Evolutionary conservation across 2,888 invertebrate genomes (phyloP).

Genomic region (Morpho helenor): DNA sequence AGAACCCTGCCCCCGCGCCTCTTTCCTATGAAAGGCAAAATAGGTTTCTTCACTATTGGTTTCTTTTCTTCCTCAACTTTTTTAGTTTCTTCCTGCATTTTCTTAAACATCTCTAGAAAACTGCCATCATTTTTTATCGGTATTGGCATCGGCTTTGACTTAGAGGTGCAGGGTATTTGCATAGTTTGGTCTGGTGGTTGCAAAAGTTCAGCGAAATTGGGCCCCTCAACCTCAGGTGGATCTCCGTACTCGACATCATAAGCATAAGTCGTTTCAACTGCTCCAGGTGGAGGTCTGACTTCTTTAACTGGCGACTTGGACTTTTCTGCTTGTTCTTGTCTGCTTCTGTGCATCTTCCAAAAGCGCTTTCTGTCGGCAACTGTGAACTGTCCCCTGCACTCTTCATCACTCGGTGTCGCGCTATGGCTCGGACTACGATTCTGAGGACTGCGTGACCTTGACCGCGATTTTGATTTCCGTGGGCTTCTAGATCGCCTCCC

Average conservation of each 20-base stretch:
- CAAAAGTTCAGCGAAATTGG: constrained; percentile 64
- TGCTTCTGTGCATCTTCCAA: constrained; percentile 62
- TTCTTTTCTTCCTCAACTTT: constrained; percentile 61
- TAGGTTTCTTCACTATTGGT: constrained; percentile 62
- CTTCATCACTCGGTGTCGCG: constrained; percentile 57
- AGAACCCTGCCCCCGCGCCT: constrained; percentile 91
- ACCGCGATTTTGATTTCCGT: constrained; percentile 47
- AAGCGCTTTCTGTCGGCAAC: constrained; percentile 68
- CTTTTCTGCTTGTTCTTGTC: constrained; percentile 47
- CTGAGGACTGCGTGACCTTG: constrained; percentile 41
- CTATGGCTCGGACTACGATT: constrained; percentile 46
- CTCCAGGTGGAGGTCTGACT: constrained; percentile 63
- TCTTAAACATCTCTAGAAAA: constrained; percentile 94
- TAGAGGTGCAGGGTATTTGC: constrained; percentile 55
- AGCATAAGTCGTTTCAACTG: constrained; percentile 48
- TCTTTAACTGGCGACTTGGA: constrained; percentile 56
- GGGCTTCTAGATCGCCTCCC: constrained; percentile 37
- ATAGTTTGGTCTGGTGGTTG: constrained; percentile 47
- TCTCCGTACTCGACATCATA: constrained; percentile 66
- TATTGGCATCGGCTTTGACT: constrained; percentile 77
- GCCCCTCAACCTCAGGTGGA: constrained; percentile 69
- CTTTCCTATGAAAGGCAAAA: constrained; percentile 84
- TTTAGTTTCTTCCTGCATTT: constrained; percentile 86
- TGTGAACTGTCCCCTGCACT: constrained; percentile 68
- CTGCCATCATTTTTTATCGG: constrained; percentile 94